These are phyloP conservation scores for Acronicta psi DNA, from an alignment of 2,888 invertebrate genomes.

Conservation along the genomic window DNA sequence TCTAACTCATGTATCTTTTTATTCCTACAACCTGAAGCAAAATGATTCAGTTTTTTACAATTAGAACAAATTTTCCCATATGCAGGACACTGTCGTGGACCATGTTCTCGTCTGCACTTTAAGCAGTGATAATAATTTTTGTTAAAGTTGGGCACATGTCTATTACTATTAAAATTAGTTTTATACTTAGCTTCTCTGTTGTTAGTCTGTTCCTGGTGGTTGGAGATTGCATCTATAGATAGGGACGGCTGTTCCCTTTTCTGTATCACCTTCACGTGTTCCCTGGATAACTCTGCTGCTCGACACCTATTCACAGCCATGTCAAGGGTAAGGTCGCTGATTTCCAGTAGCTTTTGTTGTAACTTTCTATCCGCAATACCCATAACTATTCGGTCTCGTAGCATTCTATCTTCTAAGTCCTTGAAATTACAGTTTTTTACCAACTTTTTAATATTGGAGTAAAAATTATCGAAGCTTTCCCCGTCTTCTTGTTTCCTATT, in stretches of 20 bases:
- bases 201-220: neutral
- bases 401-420: neutral
- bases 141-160: neutral
- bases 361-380: neutral
- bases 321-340: neutral
- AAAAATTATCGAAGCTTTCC: neutral
- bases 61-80: neutral
- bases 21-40: neutral
- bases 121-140: neutral
- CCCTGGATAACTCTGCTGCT: neutral
- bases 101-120: neutral
- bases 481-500: neutral
- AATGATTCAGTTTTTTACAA: neutral
- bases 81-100: neutral
- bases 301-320: neutral
- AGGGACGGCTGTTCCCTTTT: neutral
- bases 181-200: neutral
- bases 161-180: neutral
- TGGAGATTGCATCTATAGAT: neutral
- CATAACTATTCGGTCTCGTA: neutral
- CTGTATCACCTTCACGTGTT: neutral
- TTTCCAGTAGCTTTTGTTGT: neutral
- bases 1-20: neutral
- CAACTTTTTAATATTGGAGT: neutral
- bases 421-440: neutral